Evolutionary conservation across 1,140 invertebrate species (phyloP), one percentile per base, ranked within the genome.

Genomic region (Druon quercuslanigerum): DNA sequence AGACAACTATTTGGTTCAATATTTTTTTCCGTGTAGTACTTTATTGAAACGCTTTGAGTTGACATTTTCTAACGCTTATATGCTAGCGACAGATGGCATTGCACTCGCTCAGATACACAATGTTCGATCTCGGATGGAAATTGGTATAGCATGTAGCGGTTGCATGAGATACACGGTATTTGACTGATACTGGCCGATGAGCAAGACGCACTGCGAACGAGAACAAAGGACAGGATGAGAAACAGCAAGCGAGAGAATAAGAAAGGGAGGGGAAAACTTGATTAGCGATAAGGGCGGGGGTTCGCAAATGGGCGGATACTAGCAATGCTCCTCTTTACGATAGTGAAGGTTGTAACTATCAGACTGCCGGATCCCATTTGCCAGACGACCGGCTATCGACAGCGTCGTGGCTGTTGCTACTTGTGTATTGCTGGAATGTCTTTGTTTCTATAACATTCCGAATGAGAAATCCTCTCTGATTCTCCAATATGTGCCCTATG

Each of bases 311-410:
- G 75, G 57, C 73, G 83, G 83, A 82, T 51, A 78, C 82, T 77
- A 71, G 66, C 70, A 75, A 76, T 74, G 66, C 76, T 79, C 85
- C 60, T 25, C 16, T 66, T 40, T 40, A 66, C 60, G 25, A 33
- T 33, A n/a, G 60, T 46, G 40, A 66, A 66, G 60, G 60, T 66
- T 66, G 60, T 66, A 40, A 79, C 85, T 87, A 84, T 85, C 85
- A 83, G 84, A 83, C 79, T 79, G 83, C 81, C 74, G 83, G 79
- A 87, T 86, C 84, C 85, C 84, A 86, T 86, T 87, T 87, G 85
- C 80, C 81, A 81, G 83, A 79, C 85, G 86, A 85, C 85, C 83
- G 84, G 79, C 75, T 77, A 46, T 66, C 60, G 60, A 66, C 25
- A 66, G 16, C 60, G 60, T 16, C 60, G 33, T 66, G 60, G 83